These are phyloP conservation scores for Arbacia lixula DNA, from an alignment of 53 echinoderm and acorn worm genomes.

Conservation along the genomic window DNA sequence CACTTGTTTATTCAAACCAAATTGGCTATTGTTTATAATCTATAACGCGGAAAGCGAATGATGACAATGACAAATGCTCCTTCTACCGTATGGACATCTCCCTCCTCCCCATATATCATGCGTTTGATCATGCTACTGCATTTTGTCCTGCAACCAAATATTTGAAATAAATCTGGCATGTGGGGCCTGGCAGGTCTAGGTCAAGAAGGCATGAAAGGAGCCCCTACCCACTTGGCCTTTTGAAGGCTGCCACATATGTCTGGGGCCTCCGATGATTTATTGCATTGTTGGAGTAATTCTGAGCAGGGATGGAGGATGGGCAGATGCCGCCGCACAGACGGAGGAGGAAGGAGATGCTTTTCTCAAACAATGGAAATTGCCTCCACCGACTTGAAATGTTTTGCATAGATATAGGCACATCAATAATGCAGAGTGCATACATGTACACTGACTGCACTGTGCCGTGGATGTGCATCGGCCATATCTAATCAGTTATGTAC, in stretches of 20 bases:
- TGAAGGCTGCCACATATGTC: slow-evolving; percentile 43
- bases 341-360: slow-evolving; percentile 43
- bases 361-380: slow-evolving; percentile 56
- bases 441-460: too few species aligned
- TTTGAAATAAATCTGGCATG: slow-evolving; percentile 34
- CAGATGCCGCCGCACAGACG: too few species aligned
- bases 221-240: too few species aligned
- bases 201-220: slow-evolving; percentile 20
- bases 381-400: slow-evolving; percentile 35
- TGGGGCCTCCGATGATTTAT: slow-evolving; percentile 52
- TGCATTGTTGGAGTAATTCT: slow-evolving; percentile 39
- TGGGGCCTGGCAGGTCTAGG: not conserved
- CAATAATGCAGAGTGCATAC: slow-evolving; percentile 40
- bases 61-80: too few species aligned
- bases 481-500: too few species aligned
- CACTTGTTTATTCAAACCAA: too few species aligned
- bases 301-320: slow-evolving; percentile 47
- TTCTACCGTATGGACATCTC: too few species aligned
- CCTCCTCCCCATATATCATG: too few species aligned
- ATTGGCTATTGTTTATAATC: too few species aligned
- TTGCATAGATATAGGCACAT: slow-evolving; percentile 42
- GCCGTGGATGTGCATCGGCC: too few species aligned
- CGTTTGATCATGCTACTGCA: too few species aligned
- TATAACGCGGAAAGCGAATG: too few species aligned
- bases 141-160: not conserved